phyloP scores from a whole-genome alignment of 2,888 invertebrate genomes.

The Pomacea canaliculata region DNA sequence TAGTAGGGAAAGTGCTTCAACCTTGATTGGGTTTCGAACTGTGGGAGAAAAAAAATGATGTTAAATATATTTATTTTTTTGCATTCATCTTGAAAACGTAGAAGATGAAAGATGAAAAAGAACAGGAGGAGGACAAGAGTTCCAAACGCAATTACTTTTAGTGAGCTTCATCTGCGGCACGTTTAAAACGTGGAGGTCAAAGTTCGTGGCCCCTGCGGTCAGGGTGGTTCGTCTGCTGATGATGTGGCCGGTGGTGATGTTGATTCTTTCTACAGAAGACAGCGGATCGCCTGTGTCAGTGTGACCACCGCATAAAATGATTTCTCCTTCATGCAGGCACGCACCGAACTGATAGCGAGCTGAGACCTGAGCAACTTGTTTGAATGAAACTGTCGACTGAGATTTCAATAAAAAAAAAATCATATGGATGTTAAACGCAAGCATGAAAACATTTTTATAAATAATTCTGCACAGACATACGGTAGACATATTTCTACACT shows the following conservation, averaged over 20 bases:
- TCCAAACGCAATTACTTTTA: background rate
- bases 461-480: too few relatives aligned
- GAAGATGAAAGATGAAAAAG: too few relatives aligned
- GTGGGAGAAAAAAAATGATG: too few relatives aligned
- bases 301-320: constrained; percentile 12
- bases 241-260: background rate
- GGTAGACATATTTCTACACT: too few relatives aligned
- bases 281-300: background rate
- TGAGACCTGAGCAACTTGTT: background rate
- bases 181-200: background rate
- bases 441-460: too few relatives aligned
- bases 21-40: too few relatives aligned
- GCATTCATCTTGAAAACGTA: too few relatives aligned
- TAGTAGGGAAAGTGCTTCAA: too few relatives aligned
- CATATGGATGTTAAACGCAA: too few relatives aligned
- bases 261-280: background rate
- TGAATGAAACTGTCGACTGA: background rate
- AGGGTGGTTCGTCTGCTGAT: background rate
- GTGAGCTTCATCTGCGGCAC: background rate
- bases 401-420: too few relatives aligned
- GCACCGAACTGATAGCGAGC: constrained; percentile 4
- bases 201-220: background rate
- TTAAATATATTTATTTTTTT: too few relatives aligned
- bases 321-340: background rate
- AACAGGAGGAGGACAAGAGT: too few relatives aligned